Evolutionary conservation across 2,888 invertebrate species (phyloP), one percentile per base, ranked within the genome.

Genomic region (Philereme transversata): DNA sequence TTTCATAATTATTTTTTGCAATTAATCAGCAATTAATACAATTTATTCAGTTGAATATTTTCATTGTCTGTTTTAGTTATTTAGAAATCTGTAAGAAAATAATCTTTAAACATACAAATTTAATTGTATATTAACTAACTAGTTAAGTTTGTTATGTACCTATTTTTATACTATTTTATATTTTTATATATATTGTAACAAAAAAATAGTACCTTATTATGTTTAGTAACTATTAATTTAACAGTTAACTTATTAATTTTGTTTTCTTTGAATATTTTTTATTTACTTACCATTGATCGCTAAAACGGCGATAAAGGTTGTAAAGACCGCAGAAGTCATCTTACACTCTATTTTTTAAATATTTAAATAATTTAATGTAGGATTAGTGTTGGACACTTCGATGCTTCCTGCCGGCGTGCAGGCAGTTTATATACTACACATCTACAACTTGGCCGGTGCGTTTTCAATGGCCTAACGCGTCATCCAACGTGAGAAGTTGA

Each of bases 371-470:
- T 66, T 64, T 60, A 69, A 75, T 73, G 71, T 4, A n/a, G 40
- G 40, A 71, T 53, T 43, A 69, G 72, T 64, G 73, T 62, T 68
- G 68, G 62, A 74, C 77, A 73, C 68, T 36, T 62, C 70, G 80
- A 85, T 88, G 86, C 85, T 84, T 84, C 86, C 83, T 86, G 73
- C 80, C 84, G 68, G 74, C 68, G 65, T 78, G 87, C 78, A 74
- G 69, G 79, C 86, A 73, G 82, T 81, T 91, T 91, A 86, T 86
- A 91, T 91, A 91, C 91, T 91, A 88, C 82, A 83, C 78, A 76
- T 80, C 75, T 75, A 81, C 79, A 78, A 85, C 80, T 82, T 81
- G 74, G 71, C 73, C 86, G 72, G 69, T 76, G 75, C 82, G 84
- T 84, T 90, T 90, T 90, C 87, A 90, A 89, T 88, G 82, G 84